phyloP scores from a whole-genome alignment of 64 coral and sea anemone species.

The Pocillopora verrucosa region DNA sequence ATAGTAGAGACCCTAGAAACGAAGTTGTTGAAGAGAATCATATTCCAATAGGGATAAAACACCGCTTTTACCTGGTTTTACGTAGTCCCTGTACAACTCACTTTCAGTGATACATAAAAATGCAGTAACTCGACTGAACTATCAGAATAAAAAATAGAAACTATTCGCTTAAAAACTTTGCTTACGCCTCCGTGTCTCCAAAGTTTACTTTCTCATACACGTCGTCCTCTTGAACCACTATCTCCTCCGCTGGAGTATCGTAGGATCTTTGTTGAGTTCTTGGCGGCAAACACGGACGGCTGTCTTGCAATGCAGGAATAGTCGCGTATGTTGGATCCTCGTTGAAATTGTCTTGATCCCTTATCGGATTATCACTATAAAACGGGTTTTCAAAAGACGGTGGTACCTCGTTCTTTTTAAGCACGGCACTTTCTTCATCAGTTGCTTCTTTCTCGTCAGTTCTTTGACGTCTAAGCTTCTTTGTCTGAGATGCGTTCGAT shows the following conservation, averaged over 20 bases:
- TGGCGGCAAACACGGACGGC: background rate
- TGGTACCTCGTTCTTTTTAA: background rate
- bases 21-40: too few species aligned
- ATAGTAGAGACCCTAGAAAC: too few species aligned
- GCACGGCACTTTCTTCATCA: background rate
- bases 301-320: background rate
- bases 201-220: constrained; percentile 22
- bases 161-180: background rate
- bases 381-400: constrained; percentile 23
- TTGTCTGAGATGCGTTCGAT: background rate
- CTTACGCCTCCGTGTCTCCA: constrained; percentile 5
- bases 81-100: too few species aligned
- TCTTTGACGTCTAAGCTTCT: constrained; percentile 11
- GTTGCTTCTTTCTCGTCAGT: background rate
- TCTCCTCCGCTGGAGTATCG: background rate
- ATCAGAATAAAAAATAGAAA: background rate
- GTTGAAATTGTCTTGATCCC: background rate
- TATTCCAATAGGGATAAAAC: too few species aligned
- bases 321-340: constrained; percentile 1
- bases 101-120: background rate
- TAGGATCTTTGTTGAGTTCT: background rate
- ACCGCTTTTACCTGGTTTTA: too few species aligned
- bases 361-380: background rate
- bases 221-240: background rate
- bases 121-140: background rate